Base-by-base conservation (phyloP, 2,888 invertebrate genomes). In the Cerastis leucographa region DNA sequence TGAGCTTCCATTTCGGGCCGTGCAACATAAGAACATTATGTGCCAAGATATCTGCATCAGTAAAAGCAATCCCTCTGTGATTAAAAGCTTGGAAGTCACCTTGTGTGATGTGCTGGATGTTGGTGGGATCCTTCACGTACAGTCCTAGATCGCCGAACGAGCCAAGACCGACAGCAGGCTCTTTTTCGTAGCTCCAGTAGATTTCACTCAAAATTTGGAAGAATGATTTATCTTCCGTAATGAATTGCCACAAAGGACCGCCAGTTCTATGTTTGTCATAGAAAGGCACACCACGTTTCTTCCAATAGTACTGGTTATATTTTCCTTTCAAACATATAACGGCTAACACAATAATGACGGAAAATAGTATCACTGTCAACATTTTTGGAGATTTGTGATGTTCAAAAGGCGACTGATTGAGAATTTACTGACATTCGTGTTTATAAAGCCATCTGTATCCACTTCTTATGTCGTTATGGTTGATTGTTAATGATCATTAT, bases 1-100 rank as follows among this genome's bases (percentile, higher is more conserved):
- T 88, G 14, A 92, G 83, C 75, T 94, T 93, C 96, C 95, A 96
- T 79, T 91, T 89, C 19, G 90, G 90, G 5, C 94, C 90, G 29
- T 91, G 78, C 76, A 91, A 85, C 51, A 94, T 86, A 5, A 94
- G 82, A 5, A 94, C 78, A 66, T 92, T 94, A 67, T 94, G 90
- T 1, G 91, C 88, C 9, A 94, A 85, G 25, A 87, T 73, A 56
- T 94, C 94, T 0, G 87, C 87, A 19, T 91, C 87, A n/a, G 78
- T 88, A 19, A 87, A 78, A 0, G 88, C 83, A 17, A 93, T 56
- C 1, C 93, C 94, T 84, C 94, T 89, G 54, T 92, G 88, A 70
- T 87, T 87, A 78, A 94, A 94, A 44, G 90, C 88, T 22, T 90
- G 88, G 74, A 93, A 93, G 69, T 94, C 91, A 17, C 76, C 74